A percentile compares a stretch with the other conserved stretches of the same genome.
Conservation (phyloP, 1,140 invertebrate genomes). For the Holcopasites calliopsidis region DNA sequence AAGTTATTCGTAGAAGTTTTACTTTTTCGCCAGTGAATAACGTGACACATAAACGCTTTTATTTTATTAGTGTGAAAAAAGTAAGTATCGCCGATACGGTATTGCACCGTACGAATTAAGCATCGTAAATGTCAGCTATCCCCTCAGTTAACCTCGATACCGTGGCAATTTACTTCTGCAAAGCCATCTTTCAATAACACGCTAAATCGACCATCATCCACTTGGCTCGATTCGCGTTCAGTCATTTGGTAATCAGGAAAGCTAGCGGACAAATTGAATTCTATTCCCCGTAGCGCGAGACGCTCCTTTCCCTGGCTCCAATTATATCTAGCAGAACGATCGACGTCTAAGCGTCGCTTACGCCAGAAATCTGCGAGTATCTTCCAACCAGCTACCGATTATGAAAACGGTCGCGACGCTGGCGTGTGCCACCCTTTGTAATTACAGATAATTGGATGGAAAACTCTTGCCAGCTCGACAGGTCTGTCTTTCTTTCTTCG, state of each 20-base stretch:
- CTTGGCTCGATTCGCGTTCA: slow-evolving; percentile 9
- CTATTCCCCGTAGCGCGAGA: neutral
- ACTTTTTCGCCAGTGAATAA: too few species aligned
- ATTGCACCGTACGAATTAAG: neutral
- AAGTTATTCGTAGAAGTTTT: too few species aligned
- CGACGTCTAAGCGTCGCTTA: neutral
- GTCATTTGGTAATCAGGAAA: slow-evolving; percentile 8
- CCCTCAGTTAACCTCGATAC: slow-evolving; percentile 22
- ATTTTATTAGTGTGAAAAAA: neutral
- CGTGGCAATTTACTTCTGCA: slow-evolving; percentile 21
- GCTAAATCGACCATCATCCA: slow-evolving; percentile 40
- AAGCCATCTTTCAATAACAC: slow-evolving; percentile 35
- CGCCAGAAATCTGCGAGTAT: slow-evolving; percentile 31
- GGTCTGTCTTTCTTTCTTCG: slow-evolving; percentile 27
- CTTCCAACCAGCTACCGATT: slow-evolving; percentile 50
- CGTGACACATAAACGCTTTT: neutral
- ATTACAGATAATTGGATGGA: slow-evolving; percentile 72
- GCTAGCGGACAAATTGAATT: slow-evolving; percentile 26
- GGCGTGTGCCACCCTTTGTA: slow-evolving; percentile 43
- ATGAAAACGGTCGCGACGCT: slow-evolving; percentile 50
- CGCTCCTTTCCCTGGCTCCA: neutral
- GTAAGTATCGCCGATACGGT: neutral
- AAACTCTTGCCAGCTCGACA: slow-evolving; percentile 51
- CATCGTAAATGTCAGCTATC: neutral
- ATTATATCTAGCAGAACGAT: neutral